Evolutionary conservation across 2,113 vertebrate genomes (phyloP), one percentile per base, ranked within the genome.

Genomic region (Actinemys pallida): DNA sequence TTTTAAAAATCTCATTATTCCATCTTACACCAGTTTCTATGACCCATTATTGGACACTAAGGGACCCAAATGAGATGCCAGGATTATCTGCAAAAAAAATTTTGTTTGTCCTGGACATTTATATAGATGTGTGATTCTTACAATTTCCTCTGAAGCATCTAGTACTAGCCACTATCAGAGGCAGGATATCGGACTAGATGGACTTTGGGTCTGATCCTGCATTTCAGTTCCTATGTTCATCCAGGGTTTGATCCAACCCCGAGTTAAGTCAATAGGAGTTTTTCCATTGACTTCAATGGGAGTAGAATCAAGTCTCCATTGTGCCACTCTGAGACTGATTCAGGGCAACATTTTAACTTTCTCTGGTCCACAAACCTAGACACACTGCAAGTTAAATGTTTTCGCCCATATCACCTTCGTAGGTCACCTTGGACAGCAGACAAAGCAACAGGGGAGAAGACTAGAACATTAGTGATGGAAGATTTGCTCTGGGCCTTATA

Each of bases 161-260:
- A 31, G 12, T 31, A 62, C 9, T 31, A 62, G 12, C 59, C 59
- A 31, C 27, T 62, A 14, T 62, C 29, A 62, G 78, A 83, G 35
- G 62, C 4, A 84, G 52, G 42, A 29, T 14, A 47, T 4, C 20
- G 19, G 24, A 75, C n/a, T 10, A 75, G 39, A 75, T 75, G 10
- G 72, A 75, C 39, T 13, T 75, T 75, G 11, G 72, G 22, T 13
- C 39, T 42, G 6, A 8, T 9, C 4, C 49, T 87, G 6, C 10
- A 11, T 25, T n/a, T 49, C 0, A 4, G 1, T 69, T 86, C 31
- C 20, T 57, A 0, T 0, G 0, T 14, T 24, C 27, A 56, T 59
- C 53, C 50, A 5, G 3, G 47, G 13, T 42, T 93, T 84, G 56
- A 19, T 20, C 11, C 59, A 13, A 53, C 20, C 72, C 5, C 2